Conservation (phyloP, 2,113 vertebrate species). For the Tragulus kanchil region DNA sequence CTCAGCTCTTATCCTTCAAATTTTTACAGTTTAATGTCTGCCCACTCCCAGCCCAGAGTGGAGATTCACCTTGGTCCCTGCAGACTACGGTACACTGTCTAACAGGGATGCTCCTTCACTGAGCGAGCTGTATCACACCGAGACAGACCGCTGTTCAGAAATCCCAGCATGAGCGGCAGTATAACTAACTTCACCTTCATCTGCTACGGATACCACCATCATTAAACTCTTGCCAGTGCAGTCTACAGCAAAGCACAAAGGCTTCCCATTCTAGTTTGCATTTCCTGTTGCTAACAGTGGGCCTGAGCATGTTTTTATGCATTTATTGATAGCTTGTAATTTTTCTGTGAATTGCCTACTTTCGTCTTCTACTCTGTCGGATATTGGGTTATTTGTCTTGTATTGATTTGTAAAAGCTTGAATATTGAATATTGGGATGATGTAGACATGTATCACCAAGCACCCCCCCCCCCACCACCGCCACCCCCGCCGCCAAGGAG, state of each 20-base stretch:
- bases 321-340: background rate
- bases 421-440: background rate
- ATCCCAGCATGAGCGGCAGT: background rate
- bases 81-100: background rate
- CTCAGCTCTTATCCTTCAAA: background rate
- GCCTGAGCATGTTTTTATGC: background rate
- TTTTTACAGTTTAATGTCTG: background rate
- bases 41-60: background rate
- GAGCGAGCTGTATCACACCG: background rate
- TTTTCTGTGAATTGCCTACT: background rate
- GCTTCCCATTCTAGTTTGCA: background rate
- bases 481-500: background rate
- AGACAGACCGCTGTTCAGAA: background rate
- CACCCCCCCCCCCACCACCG: accelerated
- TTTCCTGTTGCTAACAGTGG: background rate
- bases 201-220: background rate
- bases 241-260: background rate
- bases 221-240: background rate
- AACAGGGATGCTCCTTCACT: background rate
- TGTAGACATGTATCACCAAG: background rate
- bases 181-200: background rate
- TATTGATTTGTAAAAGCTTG: background rate
- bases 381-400: background rate
- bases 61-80: no score
- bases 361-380: background rate